Evolutionary conservation across 2,888 invertebrate species (phyloP).

Genomic region (Orthosia cruda): DNA sequence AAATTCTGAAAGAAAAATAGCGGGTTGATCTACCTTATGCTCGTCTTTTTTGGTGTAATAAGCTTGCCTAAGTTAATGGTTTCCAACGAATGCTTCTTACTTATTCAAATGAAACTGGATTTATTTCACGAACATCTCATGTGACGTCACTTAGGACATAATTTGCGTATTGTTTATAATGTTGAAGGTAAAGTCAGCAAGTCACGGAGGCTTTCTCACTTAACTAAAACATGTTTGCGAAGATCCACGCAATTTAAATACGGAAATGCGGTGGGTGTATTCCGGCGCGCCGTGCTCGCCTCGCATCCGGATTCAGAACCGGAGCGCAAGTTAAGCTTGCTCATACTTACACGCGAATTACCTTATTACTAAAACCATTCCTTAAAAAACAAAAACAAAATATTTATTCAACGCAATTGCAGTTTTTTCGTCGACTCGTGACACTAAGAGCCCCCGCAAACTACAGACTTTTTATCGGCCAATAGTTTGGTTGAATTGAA

Average conservation of each 20-base stretch:
- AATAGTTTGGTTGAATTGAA: no score
- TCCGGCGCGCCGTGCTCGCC: slow-evolving; percentile 70
- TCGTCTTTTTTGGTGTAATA: slow-evolving; percentile 21
- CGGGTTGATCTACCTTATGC: slow-evolving; percentile 11
- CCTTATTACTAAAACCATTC: slow-evolving; percentile 75
- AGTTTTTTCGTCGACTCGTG: no score
- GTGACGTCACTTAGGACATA: slow-evolving; percentile 8
- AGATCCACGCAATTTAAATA: slow-evolving; percentile 83
- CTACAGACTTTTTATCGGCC: no score
- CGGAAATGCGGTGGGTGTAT: slow-evolving; percentile 80
- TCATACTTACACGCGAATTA: slow-evolving; percentile 74
- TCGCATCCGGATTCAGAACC: slow-evolving; percentile 69
- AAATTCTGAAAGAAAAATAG: slow-evolving; percentile 42
- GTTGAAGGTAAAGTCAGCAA: slow-evolving; percentile 20
- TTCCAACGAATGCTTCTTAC: background rate
- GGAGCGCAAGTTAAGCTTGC: slow-evolving; percentile 64
- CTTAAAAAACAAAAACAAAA: no score
- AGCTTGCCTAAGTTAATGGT: slow-evolving; percentile 3
- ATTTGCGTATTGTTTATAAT: slow-evolving; percentile 22
- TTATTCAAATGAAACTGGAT: background rate
- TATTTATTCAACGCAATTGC: no score
- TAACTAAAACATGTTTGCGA: slow-evolving; percentile 73
- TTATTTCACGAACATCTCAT: slow-evolving; percentile 17
- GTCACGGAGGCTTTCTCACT: slow-evolving; percentile 63
- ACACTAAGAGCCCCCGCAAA: no score